A percentile compares a stretch with the other conserved stretches of the same genome.
phyloP scores from a whole-genome alignment of 2,113 vertebrate species.

The Sitta europaea region DNA sequence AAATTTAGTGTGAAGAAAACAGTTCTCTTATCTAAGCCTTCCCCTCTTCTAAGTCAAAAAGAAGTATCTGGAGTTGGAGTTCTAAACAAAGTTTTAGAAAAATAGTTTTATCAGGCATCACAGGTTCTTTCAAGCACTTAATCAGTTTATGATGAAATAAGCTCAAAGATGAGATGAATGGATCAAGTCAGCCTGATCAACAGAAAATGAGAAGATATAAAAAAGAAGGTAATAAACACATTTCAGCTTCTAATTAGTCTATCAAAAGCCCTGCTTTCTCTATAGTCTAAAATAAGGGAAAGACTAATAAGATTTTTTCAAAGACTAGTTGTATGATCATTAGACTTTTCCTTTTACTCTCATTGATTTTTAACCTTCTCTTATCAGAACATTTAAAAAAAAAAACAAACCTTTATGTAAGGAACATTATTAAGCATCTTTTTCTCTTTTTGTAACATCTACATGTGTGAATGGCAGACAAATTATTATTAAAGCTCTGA shows the following conservation, averaged over 20 bases:
- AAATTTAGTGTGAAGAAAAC: neutral
- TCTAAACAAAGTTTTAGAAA: conserved; percentile 13
- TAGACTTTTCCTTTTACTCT: neutral
- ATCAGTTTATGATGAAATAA: conserved; percentile 13
- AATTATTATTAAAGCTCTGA: neutral
- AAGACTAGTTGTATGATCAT: neutral
- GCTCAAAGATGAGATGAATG: neutral
- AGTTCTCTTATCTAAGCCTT: neutral
- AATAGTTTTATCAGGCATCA: neutral
- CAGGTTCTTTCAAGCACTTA: conserved; percentile 13
- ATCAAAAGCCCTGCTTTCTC: conserved; percentile 26
- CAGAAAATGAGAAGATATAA: neutral
- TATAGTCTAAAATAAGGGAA: conserved; percentile 10
- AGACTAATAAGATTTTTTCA: conserved; percentile 28
- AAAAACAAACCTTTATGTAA: neutral
- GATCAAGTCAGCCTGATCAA: conserved; percentile 21
- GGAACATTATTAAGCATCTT: conserved; percentile 13
- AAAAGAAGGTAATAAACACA: conserved; percentile 37
- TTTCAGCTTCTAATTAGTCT: conserved; percentile 54
- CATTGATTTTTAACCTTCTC: conserved; percentile 46
- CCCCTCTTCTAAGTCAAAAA: neutral
- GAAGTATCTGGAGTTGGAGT: neutral
- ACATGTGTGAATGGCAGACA: neutral
- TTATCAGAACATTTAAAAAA: neutral
- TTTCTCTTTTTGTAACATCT: neutral